Conservation (phyloP, 35 echinoderm and acorn worm species). For the Lytechinus pictus region DNA sequence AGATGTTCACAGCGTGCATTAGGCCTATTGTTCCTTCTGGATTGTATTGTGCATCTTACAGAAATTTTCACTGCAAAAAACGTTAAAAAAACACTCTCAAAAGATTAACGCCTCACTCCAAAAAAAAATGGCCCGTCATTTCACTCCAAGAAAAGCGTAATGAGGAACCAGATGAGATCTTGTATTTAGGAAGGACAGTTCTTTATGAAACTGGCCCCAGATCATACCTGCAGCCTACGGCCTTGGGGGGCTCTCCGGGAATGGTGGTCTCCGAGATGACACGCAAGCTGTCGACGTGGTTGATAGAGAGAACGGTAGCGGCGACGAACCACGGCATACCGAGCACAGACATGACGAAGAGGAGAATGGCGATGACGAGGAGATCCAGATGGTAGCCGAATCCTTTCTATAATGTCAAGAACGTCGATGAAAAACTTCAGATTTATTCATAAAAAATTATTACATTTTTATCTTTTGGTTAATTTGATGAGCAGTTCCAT, state of each 20-base stretch:
- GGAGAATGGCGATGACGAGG: conserved; percentile 70
- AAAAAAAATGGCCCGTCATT: too few species aligned
- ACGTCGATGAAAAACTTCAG: neutral
- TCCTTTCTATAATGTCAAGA: conserved; percentile 77
- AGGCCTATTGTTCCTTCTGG: too few species aligned
- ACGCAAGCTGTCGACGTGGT: conserved; percentile 95
- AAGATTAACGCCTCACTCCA: too few species aligned
- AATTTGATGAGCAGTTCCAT: neutral
- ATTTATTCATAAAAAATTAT: neutral
- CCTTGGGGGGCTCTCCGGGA: conserved; percentile 92
- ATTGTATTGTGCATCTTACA: too few species aligned
- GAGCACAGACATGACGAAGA: conserved; percentile 89
- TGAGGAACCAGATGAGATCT: too few species aligned
- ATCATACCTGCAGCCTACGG: conserved; percentile 83
- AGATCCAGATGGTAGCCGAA: conserved; percentile 93
- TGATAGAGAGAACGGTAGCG: conserved; percentile 94
- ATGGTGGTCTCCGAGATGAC: conserved; percentile 89
- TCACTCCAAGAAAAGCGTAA: too few species aligned
- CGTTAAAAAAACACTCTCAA: too few species aligned
- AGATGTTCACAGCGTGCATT: too few species aligned
- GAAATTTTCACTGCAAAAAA: too few species aligned
- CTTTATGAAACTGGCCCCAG: too few species aligned
- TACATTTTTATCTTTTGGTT: neutral
- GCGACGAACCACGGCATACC: conserved; percentile 98
- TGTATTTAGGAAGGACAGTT: too few species aligned